Conservation (phyloP, 2,113 vertebrate species). For the Columba livia region DNA sequence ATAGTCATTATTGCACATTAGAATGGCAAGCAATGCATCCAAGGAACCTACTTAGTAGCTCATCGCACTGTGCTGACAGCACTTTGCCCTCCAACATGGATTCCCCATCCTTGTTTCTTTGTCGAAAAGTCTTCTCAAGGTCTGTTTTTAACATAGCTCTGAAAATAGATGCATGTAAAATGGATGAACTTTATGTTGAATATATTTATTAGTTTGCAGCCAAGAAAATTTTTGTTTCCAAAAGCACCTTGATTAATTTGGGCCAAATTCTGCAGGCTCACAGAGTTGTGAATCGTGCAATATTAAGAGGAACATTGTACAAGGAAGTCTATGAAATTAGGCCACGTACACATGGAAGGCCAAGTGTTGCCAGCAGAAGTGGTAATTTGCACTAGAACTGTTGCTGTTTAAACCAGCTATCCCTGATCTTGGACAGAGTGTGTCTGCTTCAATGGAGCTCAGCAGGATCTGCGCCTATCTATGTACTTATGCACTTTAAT, state of each 20-base stretch:
- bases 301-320: neutral
- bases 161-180: conserved; percentile 49
- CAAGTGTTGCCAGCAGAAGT: conserved; percentile 57
- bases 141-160: conserved; percentile 49
- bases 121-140: neutral
- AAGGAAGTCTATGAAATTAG: neutral
- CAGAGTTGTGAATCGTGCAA: neutral
- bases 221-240: conserved; percentile 32
- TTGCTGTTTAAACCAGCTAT: conserved; percentile 51
- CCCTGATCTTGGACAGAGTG: neutral
- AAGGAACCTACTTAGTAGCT: conserved; percentile 26
- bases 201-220: neutral
- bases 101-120: neutral
- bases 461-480: conserved; percentile 44
- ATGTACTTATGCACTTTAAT: conserved; percentile 81
- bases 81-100: conserved; percentile 18
- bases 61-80: neutral
- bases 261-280: neutral
- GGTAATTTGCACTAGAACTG: conserved; percentile 74
- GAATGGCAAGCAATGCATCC: conserved; percentile 8
- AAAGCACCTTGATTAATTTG: neutral
- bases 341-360: neutral
- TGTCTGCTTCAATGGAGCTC: neutral
- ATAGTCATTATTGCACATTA: neutral
- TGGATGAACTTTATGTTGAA: neutral